Percentiles rank a stretch among this genome's conserved stretches.
Evolutionary conservation across 1,140 invertebrate species (phyloP).

Genomic region (Hyles euphorbiae): DNA sequence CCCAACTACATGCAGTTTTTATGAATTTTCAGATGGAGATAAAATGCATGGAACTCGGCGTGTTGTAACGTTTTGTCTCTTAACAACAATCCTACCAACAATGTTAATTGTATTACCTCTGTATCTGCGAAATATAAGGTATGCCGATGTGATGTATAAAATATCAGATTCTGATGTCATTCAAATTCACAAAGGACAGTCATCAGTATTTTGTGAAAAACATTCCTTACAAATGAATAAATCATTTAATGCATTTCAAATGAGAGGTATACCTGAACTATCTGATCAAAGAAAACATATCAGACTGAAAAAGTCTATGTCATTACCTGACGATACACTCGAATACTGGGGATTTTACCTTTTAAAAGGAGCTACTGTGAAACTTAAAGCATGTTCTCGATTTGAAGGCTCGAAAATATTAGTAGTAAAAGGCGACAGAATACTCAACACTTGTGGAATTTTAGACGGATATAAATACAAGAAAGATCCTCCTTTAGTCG

Average conservation of each 20-base stretch:
- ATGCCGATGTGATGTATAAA: conserved; percentile 83
- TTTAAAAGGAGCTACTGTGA: conserved; percentile 83
- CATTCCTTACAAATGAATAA: conserved; percentile 87
- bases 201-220: conserved; percentile 85
- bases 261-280: conserved; percentile 81
- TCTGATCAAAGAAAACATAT: conserved; percentile 84
- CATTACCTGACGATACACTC: conserved; percentile 87
- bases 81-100: conserved; percentile 84
- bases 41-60: conserved; percentile 85
- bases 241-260: conserved; percentile 88
- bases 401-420: conserved; percentile 85
- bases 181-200: conserved; percentile 85
- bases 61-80: conserved; percentile 83
- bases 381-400: conserved; percentile 86
- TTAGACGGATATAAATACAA: conserved; percentile 82
- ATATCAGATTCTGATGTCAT: conserved; percentile 89
- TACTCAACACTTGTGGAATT: conserved; percentile 85
- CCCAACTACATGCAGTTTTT: too few species aligned
- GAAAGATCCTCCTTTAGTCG: conserved; percentile 71
- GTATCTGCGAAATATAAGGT: conserved; percentile 83
- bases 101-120: conserved; percentile 83
- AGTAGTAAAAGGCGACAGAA: conserved; percentile 85
- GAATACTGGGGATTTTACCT: conserved; percentile 94
- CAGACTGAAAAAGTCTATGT: conserved; percentile 87
- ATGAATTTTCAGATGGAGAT: conserved; percentile 76